phyloP scores from a whole-genome alignment of 2,888 invertebrate genomes.

The Bellardia bayeri region DNA sequence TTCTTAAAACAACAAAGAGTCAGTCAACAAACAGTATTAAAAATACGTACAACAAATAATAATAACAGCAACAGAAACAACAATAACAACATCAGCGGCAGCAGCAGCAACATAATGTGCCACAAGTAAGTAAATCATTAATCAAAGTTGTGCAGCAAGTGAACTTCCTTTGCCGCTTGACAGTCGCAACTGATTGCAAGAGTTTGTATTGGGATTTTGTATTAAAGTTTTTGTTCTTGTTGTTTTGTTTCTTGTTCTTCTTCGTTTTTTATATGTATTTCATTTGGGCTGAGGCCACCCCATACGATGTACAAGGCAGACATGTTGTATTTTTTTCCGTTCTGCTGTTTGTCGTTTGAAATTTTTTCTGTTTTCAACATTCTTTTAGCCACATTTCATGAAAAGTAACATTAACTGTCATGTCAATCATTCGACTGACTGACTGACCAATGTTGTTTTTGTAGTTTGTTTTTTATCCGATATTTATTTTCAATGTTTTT shows the following conservation, averaged over 20 bases:
- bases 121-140: conserved; percentile 82
- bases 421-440: conserved; percentile 74
- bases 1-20: conserved; percentile 75
- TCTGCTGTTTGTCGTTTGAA: conserved; percentile 46
- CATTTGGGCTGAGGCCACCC: conserved; percentile 72
- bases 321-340: conserved; percentile 54
- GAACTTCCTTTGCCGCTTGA: conserved; percentile 83
- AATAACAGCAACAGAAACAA: conserved; percentile 49
- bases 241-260: conserved; percentile 29
- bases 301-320: conserved; percentile 67
- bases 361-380: conserved; percentile 53
- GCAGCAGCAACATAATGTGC: conserved; percentile 79
- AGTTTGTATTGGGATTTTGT: conserved; percentile 81
- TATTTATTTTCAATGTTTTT: conserved; percentile 39
- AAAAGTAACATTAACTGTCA: conserved; percentile 72
- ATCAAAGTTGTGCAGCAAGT: conserved; percentile 84
- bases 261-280: conserved; percentile 21
- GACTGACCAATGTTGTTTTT: conserved; percentile 75
- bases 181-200: conserved; percentile 83
- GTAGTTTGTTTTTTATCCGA: conserved; percentile 19
- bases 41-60: conserved; percentile 56
- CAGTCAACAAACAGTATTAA: conserved; percentile 70
- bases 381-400: conserved; percentile 63
- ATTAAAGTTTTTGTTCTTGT: conserved; percentile 75
- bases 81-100: conserved; percentile 40